Evolutionary conservation across 2,113 vertebrate species (phyloP), one percentile per base, ranked within the genome.

Genomic region (Limnothrissa miodon): DNA sequence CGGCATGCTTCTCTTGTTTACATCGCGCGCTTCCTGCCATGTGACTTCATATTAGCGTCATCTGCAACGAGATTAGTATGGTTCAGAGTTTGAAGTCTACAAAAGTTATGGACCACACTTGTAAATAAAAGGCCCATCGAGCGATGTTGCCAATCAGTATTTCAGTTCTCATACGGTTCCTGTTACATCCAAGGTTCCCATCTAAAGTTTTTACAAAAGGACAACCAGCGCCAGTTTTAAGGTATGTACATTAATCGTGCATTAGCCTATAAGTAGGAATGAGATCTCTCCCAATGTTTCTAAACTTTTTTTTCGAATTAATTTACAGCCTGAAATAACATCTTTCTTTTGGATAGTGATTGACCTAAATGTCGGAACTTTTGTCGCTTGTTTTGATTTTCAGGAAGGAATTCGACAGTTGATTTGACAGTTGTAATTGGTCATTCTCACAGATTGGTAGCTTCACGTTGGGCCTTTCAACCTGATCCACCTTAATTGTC

Each of bases 31-130:
- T 90, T 90, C 89, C 87, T 81, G 89, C 86, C 93, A 91, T 78
- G 90, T 92, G 92, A 83, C 36, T 48, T n/a, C n/a, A n/a, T 13
- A n/a, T 36, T 19, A 78, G 17, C 39, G 70, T 91, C 92, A 91
- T 90, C 85, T 0, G 48, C 87, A 89, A 90, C 59, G 74, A 82
- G 48, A 39, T 85, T 85, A 45, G 83, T 85, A 53, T 51, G 85
- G 23, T 33, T 82, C 82, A 85, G 82, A 92, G 93, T 93, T 93
- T 92, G 92, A 94, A 94, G 91, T 93, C 66, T 74, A 74, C 11
- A 74, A 33, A 74, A 36, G 89, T 91, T 86, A 90, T 51, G 17
- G 66, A 36, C 33, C 29, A 74, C 33, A 15, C 25, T 74, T 74
- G 29, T 36, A 74, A 74, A 36, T 74, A 74, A 74, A 33, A 74